These are phyloP conservation scores for Andrena bicolor DNA, from an alignment of 2,888 invertebrate genomes.

Conservation along the genomic window DNA sequence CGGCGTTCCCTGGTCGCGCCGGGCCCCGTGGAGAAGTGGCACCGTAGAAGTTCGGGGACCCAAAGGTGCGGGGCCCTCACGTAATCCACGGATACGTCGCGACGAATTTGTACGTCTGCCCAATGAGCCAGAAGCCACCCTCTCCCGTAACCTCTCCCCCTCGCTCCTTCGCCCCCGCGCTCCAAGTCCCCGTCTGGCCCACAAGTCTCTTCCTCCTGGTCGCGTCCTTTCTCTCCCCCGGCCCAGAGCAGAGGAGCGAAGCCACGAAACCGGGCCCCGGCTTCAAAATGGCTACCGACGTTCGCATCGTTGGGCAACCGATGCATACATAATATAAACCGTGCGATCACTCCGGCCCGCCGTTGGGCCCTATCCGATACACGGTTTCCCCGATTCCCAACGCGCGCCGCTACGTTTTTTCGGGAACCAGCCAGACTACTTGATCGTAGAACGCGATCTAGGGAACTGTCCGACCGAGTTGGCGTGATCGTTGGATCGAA, in stretches of 20 bases:
- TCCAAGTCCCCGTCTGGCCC: constrained; percentile 59
- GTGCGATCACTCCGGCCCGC: constrained; percentile 24
- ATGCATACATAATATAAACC: constrained; percentile 35
- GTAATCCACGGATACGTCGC: constrained; percentile 82
- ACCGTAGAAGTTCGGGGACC: constrained; percentile 78
- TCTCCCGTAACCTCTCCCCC: constrained; percentile 68
- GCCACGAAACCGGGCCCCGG: constrained; percentile 67
- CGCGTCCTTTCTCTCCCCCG: constrained; percentile 51
- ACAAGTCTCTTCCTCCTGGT: constrained; percentile 34
- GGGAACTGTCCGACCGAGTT: constrained; percentile 1
- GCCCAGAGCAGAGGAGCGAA: constrained; percentile 38
- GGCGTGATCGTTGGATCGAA: neutral
- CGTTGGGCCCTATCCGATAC: neutral
- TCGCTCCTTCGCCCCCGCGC: constrained; percentile 61
- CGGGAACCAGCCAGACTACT: neutral
- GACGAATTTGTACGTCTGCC: constrained; percentile 82
- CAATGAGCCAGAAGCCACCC: constrained; percentile 84
- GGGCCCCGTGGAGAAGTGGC: constrained; percentile 50
- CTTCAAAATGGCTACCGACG: constrained; percentile 71
- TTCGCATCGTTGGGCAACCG: constrained; percentile 66
- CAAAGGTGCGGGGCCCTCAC: constrained; percentile 67
- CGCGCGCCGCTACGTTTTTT: constrained; percentile 1
- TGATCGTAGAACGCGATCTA: neutral
- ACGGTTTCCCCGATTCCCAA: constrained; percentile 17
- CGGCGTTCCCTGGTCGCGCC: constrained; percentile 51